These are phyloP conservation scores for Amblyteles armatorius DNA, from an alignment of 2,888 invertebrate genomes.

Conservation along the genomic window DNA sequence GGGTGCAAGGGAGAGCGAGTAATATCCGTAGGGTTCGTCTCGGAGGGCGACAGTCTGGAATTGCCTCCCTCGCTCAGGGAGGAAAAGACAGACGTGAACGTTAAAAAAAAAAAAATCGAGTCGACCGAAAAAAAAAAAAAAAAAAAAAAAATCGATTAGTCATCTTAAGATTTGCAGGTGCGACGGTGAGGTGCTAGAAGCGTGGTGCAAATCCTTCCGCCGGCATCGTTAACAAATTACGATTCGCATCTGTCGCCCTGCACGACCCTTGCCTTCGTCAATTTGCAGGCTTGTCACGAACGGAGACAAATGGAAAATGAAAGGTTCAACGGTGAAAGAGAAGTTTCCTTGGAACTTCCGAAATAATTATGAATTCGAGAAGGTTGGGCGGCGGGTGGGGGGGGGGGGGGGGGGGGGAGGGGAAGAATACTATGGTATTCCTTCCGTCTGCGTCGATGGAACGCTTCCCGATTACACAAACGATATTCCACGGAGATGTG, in stretches of 20 bases:
- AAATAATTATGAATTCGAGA: conserved; percentile 1
- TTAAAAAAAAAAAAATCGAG: not conserved
- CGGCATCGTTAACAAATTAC: not conserved
- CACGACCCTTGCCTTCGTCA: no score
- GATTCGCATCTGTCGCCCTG: not conserved
- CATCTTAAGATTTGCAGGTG: not conserved
- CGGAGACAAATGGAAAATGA: not conserved
- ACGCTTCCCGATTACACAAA: not conserved
- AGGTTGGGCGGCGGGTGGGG: not conserved
- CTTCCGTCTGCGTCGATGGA: not conserved
- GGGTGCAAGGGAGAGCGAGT: conserved; percentile 13
- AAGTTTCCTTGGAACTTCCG: not conserved
- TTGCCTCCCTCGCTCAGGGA: not conserved
- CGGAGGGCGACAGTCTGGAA: conserved; percentile 6
- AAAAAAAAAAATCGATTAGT: not conserved
- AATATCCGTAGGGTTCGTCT: conserved; percentile 19
- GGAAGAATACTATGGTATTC: not conserved
- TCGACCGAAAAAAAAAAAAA: not conserved
- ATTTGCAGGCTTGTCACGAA: not conserved
- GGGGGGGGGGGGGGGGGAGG: no score
- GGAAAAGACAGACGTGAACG: not conserved
- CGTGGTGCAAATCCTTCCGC: not conserved
- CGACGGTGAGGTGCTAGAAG: not conserved
- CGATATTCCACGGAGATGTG: not conserved
- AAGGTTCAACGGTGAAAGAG: not conserved